Evolutionary conservation across 2,888 invertebrate genomes (phyloP), one percentile per base, ranked within the genome.

Genomic region (Apocheima hispidaria): DNA sequence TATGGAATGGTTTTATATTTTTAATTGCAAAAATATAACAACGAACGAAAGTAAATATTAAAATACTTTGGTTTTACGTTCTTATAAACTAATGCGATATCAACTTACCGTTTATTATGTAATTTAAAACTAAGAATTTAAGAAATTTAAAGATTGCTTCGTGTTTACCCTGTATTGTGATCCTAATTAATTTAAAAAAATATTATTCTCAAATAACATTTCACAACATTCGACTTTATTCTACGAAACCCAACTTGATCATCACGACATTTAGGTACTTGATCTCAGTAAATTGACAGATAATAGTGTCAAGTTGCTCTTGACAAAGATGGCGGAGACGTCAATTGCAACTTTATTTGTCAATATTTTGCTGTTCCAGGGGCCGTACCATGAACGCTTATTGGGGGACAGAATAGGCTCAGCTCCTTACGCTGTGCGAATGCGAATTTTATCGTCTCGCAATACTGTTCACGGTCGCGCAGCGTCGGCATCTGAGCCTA

Each of bases 131-230:
- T 65, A 62, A 40, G 51, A 62, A 63, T 46, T 46, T 49, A 44
- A 58, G 41, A 64, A 65, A 66, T 65, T 65, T 60, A 38, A 66
- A 53, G 57, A 68, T 70, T 65, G 63, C 65, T 65, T 66, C 41
- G 33, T 48, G 58, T 60, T 68, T 66, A 68, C 68, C 68, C 70
- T 68, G 68, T 62, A 57, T 63, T 62, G 10, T 60, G 66, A 69
- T 70, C 70, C 70, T 68, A 68, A n/a, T n/a, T n/a, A n/a, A n/a
- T n/a, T 61, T 51, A 50, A 28, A 49, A 28, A 48, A 52, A 40
- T 44, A 18, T 52, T 23, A 33, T 35, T 36, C 36, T 28, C 33
- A 43, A 35, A 57, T 18, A 41, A 40, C 26, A 49, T 38, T 33
- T 52, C 50, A 44, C 36, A 46, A 48, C 16, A 49, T 38, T 44